Evolutionary conservation across 1,140 invertebrate species (phyloP), one percentile per base, ranked within the genome.

Genomic region (Heliothis virescens): DNA sequence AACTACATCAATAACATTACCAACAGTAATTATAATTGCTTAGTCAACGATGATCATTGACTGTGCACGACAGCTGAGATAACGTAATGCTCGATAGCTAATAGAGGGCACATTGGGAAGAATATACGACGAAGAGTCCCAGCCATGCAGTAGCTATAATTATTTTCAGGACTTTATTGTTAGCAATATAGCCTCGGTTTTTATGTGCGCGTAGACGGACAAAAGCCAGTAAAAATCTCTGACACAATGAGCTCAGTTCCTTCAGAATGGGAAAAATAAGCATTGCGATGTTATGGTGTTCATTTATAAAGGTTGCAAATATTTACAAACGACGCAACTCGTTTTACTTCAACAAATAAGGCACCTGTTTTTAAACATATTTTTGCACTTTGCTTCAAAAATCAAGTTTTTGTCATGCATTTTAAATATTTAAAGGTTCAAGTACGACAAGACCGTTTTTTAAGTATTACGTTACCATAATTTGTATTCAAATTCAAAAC

Each of bases 221-320:
- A 10, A 41, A 34, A 62, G 57, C 47, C 29, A 60, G 29, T 41
- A 47, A 48, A 74, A 76, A 63, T 15, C 47, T 21, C 59, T 10
- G 41, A 76, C 48, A 76, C 60, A 76, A 76, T 76, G 48, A 48
- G 26, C n/a, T 53, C 74, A 63, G 53, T 60, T 29, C 47, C 47
- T 63, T 26, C 21, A 50, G 26, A 26, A 65, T 76, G 21, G 16
- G 60, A 63, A 65, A 76, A 76, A 50, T 63, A 65, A 76, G 74
- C 60, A 65, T 65, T 16, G 13, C 60, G 21, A 63, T 48, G 47
- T 26, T 26, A 26, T 29, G 16, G 34, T 69, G 26, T 76, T 76
- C 16, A 75, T 62, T 75, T 75, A 9, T 75, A 75, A 47, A 21
- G 55, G 48, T 29, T 50, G 47, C 26, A 75, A 75, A 75, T 75